Evolutionary conservation across 2,797 vertebrate species (phyloP), one percentile per base, ranked within the genome.

Genomic region (Cuniculus paca): DNA sequence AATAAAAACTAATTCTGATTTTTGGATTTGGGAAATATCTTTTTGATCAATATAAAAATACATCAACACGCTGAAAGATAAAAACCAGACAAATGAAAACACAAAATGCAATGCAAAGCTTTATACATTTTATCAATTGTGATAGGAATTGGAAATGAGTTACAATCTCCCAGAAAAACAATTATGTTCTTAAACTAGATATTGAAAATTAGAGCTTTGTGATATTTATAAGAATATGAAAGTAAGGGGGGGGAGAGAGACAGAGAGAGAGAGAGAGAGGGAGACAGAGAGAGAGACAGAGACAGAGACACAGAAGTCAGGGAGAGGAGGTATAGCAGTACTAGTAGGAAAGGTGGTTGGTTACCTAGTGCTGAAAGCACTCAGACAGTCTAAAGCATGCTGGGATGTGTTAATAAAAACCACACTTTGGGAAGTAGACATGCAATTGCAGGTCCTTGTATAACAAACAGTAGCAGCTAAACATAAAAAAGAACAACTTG

Each of bases 281-380:
- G 16, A 60, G 28, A 16, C 4, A 10, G 68, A 45, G 13, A 5
- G 0, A 0, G 6, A 7, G 3, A n/a, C n/a, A n/a, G 16, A 60
- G 28, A 16, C 4, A 10, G 68, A 45, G 13, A 5, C 0, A 0
- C n/a, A n/a, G 6, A 7, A 2, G 16, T 34, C 61, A 42, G 10
- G 31, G n/a, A n/a, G 3, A n/a, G 31, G 13, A 79, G 0, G 24
- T 24, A 63, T 28, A 68, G 7, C 26, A 92, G 60, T n/a, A 45
- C 20, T 39, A 77, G 24, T 45, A 2, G 19, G 60, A 48, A 75
- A 80, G 19, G 22, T 14, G 17, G 12, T 77, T 2, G 17, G n/a
- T n/a, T n/a, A n/a, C n/a, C 79, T 6, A 0, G 6, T 8, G 7
- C 22, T 48, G 17, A 83, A 26, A 80, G 5, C 48, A 50, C 22